A percentile compares a stretch with the other conserved stretches of the same genome.
Evolutionary conservation across 2,888 invertebrate genomes (phyloP).

Genomic region (Drosophila dives): DNA sequence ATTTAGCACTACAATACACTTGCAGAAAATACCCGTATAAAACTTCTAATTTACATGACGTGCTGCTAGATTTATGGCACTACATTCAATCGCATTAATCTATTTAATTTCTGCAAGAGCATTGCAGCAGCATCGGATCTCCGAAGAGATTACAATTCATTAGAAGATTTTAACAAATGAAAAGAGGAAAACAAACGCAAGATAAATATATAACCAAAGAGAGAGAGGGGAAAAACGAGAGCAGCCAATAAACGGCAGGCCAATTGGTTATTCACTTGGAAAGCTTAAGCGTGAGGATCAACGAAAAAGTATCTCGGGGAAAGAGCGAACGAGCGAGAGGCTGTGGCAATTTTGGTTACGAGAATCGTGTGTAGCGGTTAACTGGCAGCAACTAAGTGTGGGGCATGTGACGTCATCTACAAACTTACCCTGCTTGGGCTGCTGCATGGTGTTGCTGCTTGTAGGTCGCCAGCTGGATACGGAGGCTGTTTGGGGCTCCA

Average conservation of each 20-base stretch:
- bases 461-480: slow-evolving; percentile 33
- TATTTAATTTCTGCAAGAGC: slow-evolving; percentile 40
- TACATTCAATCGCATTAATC: neutral
- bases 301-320: slow-evolving; percentile 41
- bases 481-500: slow-evolving; percentile 23
- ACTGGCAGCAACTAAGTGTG: slow-evolving; percentile 55
- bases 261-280: slow-evolving; percentile 52
- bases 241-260: slow-evolving; percentile 72
- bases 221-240: slow-evolving; percentile 26
- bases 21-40: slow-evolving; percentile 14
- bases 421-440: slow-evolving; percentile 44
- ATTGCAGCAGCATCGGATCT: slow-evolving; percentile 28
- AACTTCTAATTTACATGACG: neutral
- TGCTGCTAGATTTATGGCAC: neutral
- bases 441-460: slow-evolving; percentile 23
- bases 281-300: slow-evolving; percentile 61
- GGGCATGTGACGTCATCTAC: neutral
- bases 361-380: slow-evolving; percentile 76
- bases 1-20: slow-evolving; percentile 22
- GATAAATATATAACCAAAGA: slow-evolving; percentile 37
- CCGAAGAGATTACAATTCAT: slow-evolving; percentile 28
- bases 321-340: slow-evolving; percentile 50
- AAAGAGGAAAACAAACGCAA: slow-evolving; percentile 21
- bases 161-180: slow-evolving; percentile 10
- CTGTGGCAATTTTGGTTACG: slow-evolving; percentile 67